Percentiles rank a stretch among this genome's conserved stretches.
Conservation (phyloP, 1,140 invertebrate species). For the Drosophila paulistorum region DNA sequence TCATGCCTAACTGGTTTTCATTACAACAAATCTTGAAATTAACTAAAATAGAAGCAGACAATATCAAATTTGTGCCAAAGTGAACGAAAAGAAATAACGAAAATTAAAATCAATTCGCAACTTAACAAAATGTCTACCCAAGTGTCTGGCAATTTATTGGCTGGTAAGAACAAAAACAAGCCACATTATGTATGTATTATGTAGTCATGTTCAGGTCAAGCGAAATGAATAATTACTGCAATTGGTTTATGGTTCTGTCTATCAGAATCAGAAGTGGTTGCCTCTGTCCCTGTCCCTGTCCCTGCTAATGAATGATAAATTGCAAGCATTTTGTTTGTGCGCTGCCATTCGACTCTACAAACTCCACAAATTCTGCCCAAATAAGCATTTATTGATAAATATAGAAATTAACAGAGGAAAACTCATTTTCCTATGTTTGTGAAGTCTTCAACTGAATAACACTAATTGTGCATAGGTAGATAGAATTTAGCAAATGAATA, state of each 20-base stretch:
- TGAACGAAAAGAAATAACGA: slow-evolving; percentile 30
- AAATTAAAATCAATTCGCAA: slow-evolving; percentile 21
- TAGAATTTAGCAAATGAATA: too few species aligned
- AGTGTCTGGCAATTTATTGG: slow-evolving; percentile 77
- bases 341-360: too few species aligned
- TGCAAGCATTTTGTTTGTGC: slow-evolving; percentile 39
- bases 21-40: slow-evolving; percentile 44
- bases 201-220: slow-evolving; percentile 36
- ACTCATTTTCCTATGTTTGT: too few species aligned
- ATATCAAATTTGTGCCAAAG: slow-evolving; percentile 23
- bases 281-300: background rate
- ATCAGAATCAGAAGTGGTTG: slow-evolving; percentile 14
- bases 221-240: slow-evolving; percentile 57
- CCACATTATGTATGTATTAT: background rate
- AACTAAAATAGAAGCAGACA: slow-evolving; percentile 43
- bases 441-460: too few species aligned
- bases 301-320: slow-evolving; percentile 34
- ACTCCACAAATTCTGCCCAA: background rate
- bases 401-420: background rate
- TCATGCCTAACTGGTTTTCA: slow-evolving; percentile 54
- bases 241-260: slow-evolving; percentile 44
- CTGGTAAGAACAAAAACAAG: slow-evolving; percentile 57
- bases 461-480: too few species aligned
- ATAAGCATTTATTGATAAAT: background rate
- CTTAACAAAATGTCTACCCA: slow-evolving; percentile 70